Evolutionary conservation across 1,140 invertebrate genomes (phyloP).

Genomic region (Sycophaga agraensis): DNA sequence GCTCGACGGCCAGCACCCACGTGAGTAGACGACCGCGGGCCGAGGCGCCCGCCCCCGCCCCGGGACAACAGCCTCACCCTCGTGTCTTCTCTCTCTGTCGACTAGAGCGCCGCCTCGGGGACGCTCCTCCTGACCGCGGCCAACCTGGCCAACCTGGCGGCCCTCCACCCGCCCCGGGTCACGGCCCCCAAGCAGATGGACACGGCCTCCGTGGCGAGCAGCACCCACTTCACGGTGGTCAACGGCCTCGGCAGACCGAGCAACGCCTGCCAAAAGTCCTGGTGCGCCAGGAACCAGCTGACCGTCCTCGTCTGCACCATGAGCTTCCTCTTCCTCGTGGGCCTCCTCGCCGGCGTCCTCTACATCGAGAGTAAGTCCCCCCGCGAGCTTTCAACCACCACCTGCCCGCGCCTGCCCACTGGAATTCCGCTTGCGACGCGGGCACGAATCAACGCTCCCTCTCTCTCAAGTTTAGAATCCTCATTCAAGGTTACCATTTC

Average conservation of each 20-base stretch:
- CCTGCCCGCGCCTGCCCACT: background rate
- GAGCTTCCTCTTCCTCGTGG: conserved; percentile 75
- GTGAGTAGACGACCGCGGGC: conserved; percentile 55
- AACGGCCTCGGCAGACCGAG: conserved; percentile 72
- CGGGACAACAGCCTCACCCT: too few relatives aligned
- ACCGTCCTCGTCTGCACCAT: conserved; percentile 77
- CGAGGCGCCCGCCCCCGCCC: background rate
- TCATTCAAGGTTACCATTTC: too few relatives aligned
- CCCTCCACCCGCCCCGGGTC: conserved; percentile 63
- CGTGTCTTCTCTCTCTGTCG: too few relatives aligned
- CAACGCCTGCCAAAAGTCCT: conserved; percentile 62
- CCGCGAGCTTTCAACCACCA: background rate
- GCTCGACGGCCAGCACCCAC: conserved; percentile 74
- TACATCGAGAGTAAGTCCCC: conserved; percentile 60
- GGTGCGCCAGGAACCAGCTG: conserved; percentile 74
- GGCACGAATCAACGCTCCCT: background rate
- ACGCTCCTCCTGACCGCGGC: conserved; percentile 75
- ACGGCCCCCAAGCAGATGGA: conserved; percentile 58
- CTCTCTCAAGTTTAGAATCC: too few relatives aligned
- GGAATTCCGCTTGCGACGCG: background rate
- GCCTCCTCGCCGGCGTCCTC: conserved; percentile 71
- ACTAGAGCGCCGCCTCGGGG: conserved; percentile 75
- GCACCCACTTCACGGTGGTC: conserved; percentile 81
- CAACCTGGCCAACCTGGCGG: conserved; percentile 67
- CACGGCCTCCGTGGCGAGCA: conserved; percentile 75